Percentiles rank a stretch among this genome's conserved stretches.
Conservation (phyloP, 2,113 vertebrate species). For the Gorsachius goisagi region DNA sequence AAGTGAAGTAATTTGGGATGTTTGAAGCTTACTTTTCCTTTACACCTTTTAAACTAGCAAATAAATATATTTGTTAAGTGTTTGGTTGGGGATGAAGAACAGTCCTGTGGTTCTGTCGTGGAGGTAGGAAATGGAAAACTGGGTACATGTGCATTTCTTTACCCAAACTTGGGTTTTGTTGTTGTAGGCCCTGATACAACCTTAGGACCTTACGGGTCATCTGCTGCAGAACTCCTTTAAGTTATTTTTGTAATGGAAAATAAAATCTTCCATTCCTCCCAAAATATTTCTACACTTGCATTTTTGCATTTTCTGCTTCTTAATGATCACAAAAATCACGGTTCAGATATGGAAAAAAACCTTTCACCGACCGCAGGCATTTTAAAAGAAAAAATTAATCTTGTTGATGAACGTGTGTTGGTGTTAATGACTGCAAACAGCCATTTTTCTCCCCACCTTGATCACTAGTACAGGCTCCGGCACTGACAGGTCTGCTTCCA, state of each 20-base stretch:
- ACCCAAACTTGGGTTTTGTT: neutral
- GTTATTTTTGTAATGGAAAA: neutral
- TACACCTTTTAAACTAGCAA: neutral
- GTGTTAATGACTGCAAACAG: neutral
- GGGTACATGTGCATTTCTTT: neutral
- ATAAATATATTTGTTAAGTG: neutral
- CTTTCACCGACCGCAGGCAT: neutral
- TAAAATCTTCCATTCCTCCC: neutral
- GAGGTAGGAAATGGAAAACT: neutral
- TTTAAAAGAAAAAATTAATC: neutral
- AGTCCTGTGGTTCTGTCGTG: neutral
- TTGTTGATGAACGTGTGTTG: neutral
- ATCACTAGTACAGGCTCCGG: neutral
- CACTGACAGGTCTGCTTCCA: neutral
- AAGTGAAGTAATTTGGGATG: neutral
- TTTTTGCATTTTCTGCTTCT: neutral
- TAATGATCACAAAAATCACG: neutral
- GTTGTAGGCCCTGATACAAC: neutral
- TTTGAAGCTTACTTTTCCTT: neutral
- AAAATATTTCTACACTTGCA: neutral
- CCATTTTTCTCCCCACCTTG: neutral
- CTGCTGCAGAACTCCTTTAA: neutral
- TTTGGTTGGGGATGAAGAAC: neutral
- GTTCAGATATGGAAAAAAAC: neutral
- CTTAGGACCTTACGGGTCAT: neutral